Conservation (phyloP, 2,797 vertebrate species). For the Eulemur albifrons region DNA sequence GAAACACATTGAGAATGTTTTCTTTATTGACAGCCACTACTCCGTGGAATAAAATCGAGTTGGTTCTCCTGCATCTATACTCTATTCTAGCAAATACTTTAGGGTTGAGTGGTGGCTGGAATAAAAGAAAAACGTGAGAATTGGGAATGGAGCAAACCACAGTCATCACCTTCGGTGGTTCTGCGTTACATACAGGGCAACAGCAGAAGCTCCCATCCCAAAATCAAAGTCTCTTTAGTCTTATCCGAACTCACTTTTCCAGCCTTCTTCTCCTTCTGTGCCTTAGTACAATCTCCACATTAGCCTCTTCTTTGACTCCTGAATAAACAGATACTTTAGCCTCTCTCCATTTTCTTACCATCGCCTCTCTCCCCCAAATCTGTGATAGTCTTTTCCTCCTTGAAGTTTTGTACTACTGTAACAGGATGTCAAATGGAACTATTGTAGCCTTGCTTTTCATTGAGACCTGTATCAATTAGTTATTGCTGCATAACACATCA, state of each 20-base stretch:
- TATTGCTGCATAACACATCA: not conserved
- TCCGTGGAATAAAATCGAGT: not conserved
- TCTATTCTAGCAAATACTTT: not conserved
- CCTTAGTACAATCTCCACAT: not conserved
- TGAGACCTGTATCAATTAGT: not conserved
- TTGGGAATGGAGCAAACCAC: not conserved
- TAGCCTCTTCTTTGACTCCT: not conserved
- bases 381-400: not conserved
- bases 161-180: not conserved
- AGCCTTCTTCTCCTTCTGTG: not conserved
- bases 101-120: not conserved
- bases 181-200: not conserved
- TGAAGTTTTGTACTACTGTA: not conserved
- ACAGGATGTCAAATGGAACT: not conserved
- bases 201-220: not conserved
- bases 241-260: not conserved
- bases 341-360: not conserved
- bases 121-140: not conserved
- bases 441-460: not conserved
- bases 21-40: not conserved
- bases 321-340: not conserved
- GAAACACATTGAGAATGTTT: not conserved
- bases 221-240: not conserved
- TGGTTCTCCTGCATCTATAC: not conserved
- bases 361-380: not conserved